phyloP scores from a whole-genome alignment of 2,797 vertebrate species.

The Lophius americanus region DNA sequence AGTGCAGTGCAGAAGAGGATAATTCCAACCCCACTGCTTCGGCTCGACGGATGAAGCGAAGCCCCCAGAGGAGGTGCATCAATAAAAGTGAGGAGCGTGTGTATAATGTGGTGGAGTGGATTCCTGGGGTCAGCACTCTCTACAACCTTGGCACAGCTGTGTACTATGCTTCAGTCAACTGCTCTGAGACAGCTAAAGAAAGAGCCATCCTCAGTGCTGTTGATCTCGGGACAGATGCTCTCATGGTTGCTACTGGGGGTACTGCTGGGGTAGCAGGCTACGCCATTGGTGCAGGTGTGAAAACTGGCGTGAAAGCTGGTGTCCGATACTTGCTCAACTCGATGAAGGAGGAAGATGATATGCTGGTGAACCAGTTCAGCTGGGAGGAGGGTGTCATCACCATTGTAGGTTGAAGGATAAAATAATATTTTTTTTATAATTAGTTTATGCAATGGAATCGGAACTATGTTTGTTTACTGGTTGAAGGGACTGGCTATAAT shows the following conservation, averaged over 20 bases:
- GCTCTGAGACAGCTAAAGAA: slow-evolving; percentile 81
- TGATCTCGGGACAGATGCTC: slow-evolving; percentile 87
- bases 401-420: slow-evolving; percentile 42
- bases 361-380: slow-evolving; percentile 80
- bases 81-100: slow-evolving; percentile 78
- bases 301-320: slow-evolving; percentile 84
- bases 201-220: slow-evolving; percentile 85
- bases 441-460: slow-evolving; percentile 2
- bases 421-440: slow-evolving; percentile 12
- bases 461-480: slow-evolving; percentile 14
- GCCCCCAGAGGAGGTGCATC: slow-evolving; percentile 67
- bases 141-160: slow-evolving; percentile 91
- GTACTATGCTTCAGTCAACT: slow-evolving; percentile 88
- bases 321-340: slow-evolving; percentile 80
- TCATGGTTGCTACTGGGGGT: slow-evolving; percentile 79
- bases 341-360: slow-evolving; percentile 76
- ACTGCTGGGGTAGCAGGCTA: slow-evolving; percentile 72
- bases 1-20: slow-evolving; percentile 48
- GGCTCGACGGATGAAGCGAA: slow-evolving; percentile 54
- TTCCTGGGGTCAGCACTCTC: slow-evolving; percentile 85
- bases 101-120: slow-evolving; percentile 80
- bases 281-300: slow-evolving; percentile 80
- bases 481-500: slow-evolving; percentile 1
- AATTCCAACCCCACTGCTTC: neutral
- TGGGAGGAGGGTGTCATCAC: slow-evolving; percentile 70